Evolutionary conservation across 2,888 invertebrate genomes (phyloP).

Genomic region (Baronia brevicornis): DNA sequence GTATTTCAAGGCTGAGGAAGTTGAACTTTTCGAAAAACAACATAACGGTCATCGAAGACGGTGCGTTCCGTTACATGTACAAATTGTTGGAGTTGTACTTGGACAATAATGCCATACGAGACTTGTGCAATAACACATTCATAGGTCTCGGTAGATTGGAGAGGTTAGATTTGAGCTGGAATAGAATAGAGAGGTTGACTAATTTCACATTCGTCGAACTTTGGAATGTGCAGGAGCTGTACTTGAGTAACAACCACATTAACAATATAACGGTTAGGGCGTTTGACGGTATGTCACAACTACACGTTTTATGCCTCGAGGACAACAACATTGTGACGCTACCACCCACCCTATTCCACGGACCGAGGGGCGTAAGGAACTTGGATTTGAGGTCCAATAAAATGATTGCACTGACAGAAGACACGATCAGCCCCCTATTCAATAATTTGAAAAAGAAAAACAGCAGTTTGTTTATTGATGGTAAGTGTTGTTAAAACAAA

Average conservation of each 20-base stretch:
- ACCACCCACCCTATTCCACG: conserved; percentile 82
- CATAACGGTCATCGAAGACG: conserved; percentile 88
- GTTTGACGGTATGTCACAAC: conserved; percentile 83
- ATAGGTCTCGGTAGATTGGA: conserved; percentile 83
- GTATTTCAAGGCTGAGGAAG: conserved; percentile 82
- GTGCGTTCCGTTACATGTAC: conserved; percentile 84
- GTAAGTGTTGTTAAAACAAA: too few relatives aligned
- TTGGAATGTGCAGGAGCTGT: conserved; percentile 82
- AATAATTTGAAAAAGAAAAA: too few relatives aligned
- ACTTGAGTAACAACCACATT: conserved; percentile 81
- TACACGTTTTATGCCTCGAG: conserved; percentile 82
- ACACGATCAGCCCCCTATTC: too few relatives aligned
- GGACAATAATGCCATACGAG: conserved; percentile 84
- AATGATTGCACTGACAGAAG: too few relatives aligned
- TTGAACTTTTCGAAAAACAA: conserved; percentile 91
- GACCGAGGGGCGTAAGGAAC: conserved; percentile 82
- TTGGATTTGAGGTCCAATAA: conserved; percentile 90
- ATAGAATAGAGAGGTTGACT: conserved; percentile 84
- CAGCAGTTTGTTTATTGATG: too few relatives aligned
- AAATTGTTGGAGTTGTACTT: conserved; percentile 87
- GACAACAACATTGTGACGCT: conserved; percentile 84
- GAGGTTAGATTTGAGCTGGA: conserved; percentile 83
- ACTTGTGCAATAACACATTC: conserved; percentile 85
- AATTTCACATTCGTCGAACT: conserved; percentile 87
- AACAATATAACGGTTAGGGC: conserved; percentile 85